Evolutionary conservation across 1,140 invertebrate genomes (phyloP), one percentile per base, ranked within the genome.

Genomic region (Pectinophora gossypiella): DNA sequence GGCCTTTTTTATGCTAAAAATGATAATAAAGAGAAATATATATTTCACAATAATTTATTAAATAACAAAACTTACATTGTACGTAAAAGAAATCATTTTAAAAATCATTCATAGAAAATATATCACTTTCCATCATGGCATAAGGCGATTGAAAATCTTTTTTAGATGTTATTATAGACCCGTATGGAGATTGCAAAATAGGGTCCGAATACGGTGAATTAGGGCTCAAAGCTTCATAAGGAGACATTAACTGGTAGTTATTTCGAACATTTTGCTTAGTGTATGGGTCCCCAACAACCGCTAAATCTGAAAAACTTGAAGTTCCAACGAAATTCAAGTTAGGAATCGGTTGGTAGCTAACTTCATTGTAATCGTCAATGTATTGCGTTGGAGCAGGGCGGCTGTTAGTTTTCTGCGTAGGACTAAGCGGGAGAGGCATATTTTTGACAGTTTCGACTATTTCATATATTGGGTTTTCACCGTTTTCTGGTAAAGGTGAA

Each of bases 141-240:
- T 81, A 81, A 0, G 77, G 77, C 21, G 61, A 73, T 43, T 69
- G 57, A 16, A 81, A 74, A 47, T 76, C 70, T 9, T 51, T 66
- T 36, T 71, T 72, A 2, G 65, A 21, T 6, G 47, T 47, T 9
- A 47, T 61, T 1, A 55, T n/a, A 15, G 60, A 35, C 13, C 51
- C 13, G 21, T 48, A 52, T 20, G 48, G 27, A 9, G 50, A 56
- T 21, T 50, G 48, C 1, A 58, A 32, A 10, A 61, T 23, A 6
- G 56, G 19, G 13, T 79, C 77, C 27, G 59, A 38, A 46, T 48
- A 61, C 5, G 66, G 50, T 12, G 60, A 56, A 48, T 32, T 59
- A 4, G 51, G 48, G 9, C 51, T 60, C 20, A 84, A 64, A 10
- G 72, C 69, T 47, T 84, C 80, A 47, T 81, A 84, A 6, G 80